Percentiles rank a stretch among this genome's conserved stretches.
These are phyloP conservation scores for Megalops cyprinoides DNA, from an alignment of 2,797 vertebrate genomes.

Conservation along the genomic window DNA sequence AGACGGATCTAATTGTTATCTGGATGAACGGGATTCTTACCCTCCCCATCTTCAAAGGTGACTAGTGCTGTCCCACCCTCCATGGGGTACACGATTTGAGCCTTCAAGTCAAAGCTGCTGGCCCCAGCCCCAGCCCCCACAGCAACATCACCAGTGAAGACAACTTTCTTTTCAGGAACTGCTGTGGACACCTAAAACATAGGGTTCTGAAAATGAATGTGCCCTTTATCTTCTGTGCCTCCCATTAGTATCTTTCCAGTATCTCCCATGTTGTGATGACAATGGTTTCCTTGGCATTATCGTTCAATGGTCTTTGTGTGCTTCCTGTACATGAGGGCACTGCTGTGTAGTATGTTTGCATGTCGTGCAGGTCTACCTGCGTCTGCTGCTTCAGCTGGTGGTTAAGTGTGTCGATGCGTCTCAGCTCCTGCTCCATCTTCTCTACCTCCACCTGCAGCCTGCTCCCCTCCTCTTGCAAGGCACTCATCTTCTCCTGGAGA, in stretches of 20 bases:
- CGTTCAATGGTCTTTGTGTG: neutral
- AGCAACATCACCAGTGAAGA: conserved; percentile 64
- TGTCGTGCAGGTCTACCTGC: conserved; percentile 39
- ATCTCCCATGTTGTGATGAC: neutral
- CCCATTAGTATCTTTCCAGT: too few relatives aligned
- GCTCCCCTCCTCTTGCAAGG: conserved; percentile 39
- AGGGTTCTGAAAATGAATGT: too few relatives aligned
- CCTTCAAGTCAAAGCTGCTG: conserved; percentile 56
- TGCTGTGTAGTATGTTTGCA: neutral
- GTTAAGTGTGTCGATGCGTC: conserved; percentile 18
- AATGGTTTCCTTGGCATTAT: neutral
- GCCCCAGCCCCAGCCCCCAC: neutral
- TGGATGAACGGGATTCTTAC: conserved; percentile 59
- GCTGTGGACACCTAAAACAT: conserved; percentile 62
- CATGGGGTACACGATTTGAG: conserved; percentile 77
- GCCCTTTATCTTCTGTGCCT: too few relatives aligned
- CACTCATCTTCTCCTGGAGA: conserved; percentile 37
- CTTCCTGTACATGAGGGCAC: neutral
- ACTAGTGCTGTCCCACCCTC: conserved; percentile 82
- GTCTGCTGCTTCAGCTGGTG: conserved; percentile 50
- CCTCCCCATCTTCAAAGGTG: conserved; percentile 83
- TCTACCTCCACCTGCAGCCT: conserved; percentile 57
- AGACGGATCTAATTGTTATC: neutral
- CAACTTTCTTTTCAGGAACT: conserved; percentile 70
- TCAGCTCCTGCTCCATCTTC: conserved; percentile 49